Percentiles rank a stretch among this genome's conserved stretches.
Conservation (phyloP, 1,140 invertebrate genomes). For the Argopecten irradians region DNA sequence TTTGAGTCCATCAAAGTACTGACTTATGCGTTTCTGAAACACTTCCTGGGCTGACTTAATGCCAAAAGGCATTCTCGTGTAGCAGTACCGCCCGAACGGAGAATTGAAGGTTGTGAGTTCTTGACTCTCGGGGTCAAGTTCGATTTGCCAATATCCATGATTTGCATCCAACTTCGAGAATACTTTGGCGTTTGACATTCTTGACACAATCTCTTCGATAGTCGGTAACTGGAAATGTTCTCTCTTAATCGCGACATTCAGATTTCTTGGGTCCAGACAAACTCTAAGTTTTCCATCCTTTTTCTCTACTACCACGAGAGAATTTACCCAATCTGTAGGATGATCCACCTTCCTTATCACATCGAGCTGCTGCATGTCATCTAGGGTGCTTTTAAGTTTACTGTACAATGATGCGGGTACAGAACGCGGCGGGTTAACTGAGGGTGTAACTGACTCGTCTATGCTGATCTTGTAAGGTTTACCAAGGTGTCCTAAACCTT, state of each 20-base stretch:
- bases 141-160: constrained; percentile 58
- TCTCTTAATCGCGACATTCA: constrained; percentile 67
- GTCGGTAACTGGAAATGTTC: constrained; percentile 51
- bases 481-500: constrained; percentile 39
- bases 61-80: constrained; percentile 44
- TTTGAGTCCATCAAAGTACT: constrained; percentile 65
- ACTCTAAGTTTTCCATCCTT: constrained; percentile 45
- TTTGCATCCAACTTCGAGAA: constrained; percentile 57
- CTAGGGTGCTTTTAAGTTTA: constrained; percentile 46
- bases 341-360: constrained; percentile 68
- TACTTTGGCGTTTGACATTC: constrained; percentile 31
- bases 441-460: constrained; percentile 31
- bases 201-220: constrained; percentile 60
- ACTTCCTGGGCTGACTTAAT: constrained; percentile 55
- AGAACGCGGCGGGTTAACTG: constrained; percentile 32
- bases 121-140: constrained; percentile 48
- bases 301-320: constrained; percentile 55
- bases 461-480: constrained; percentile 39
- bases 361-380: constrained; percentile 37
- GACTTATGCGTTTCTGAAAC: constrained; percentile 59
- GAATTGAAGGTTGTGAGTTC: constrained; percentile 55
- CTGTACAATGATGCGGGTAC: constrained; percentile 41
- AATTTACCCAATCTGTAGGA: constrained; percentile 58
- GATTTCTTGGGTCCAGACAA: constrained; percentile 55
- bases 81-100: constrained; percentile 50